Evolutionary conservation across 2,888 invertebrate species (phyloP).

Genomic region (Ischnura elegans): DNA sequence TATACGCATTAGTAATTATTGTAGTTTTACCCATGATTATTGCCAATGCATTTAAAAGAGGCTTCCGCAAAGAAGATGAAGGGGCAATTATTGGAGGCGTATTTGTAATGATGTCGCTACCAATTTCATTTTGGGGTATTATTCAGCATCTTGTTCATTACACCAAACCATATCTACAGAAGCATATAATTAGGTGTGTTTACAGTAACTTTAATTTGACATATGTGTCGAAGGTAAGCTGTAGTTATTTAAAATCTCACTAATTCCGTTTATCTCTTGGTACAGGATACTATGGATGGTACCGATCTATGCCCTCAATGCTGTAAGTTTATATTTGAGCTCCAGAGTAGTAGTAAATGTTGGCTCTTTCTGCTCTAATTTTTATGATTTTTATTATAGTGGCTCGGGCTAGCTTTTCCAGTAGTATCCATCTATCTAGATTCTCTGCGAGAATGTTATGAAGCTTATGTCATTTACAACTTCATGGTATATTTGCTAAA

Average conservation of each 20-base stretch:
- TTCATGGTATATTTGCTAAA: slow-evolving; percentile 97
- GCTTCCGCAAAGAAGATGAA: slow-evolving; percentile 88
- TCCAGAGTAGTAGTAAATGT: background rate
- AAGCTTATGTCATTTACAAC: slow-evolving; percentile 98
- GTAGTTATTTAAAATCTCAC: slow-evolving; percentile 19
- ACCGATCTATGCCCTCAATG: slow-evolving; percentile 96
- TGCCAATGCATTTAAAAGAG: slow-evolving; percentile 88
- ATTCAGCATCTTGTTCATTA: slow-evolving; percentile 96
- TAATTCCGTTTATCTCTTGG: slow-evolving; percentile 74
- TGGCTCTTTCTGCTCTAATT: background rate
- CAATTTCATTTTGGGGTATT: slow-evolving; percentile 97
- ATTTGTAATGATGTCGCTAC: slow-evolving; percentile 94
- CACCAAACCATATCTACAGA: slow-evolving; percentile 93
- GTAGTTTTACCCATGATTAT: slow-evolving; percentile 92
- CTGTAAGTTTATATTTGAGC: slow-evolving; percentile 82
- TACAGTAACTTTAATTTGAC: background rate
- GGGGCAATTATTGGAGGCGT: slow-evolving; percentile 92
- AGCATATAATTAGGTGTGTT: slow-evolving; percentile 93
- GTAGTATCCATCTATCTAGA: slow-evolving; percentile 95
- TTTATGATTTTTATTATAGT: slow-evolving; percentile 79
- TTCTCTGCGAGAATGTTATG: slow-evolving; percentile 96
- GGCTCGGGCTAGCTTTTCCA: slow-evolving; percentile 93
- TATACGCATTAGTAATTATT: slow-evolving; percentile 90
- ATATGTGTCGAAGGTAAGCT: background rate
- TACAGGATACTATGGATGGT: slow-evolving; percentile 97